Conservation (phyloP, 2,888 invertebrate genomes). For the Antitype chi region DNA sequence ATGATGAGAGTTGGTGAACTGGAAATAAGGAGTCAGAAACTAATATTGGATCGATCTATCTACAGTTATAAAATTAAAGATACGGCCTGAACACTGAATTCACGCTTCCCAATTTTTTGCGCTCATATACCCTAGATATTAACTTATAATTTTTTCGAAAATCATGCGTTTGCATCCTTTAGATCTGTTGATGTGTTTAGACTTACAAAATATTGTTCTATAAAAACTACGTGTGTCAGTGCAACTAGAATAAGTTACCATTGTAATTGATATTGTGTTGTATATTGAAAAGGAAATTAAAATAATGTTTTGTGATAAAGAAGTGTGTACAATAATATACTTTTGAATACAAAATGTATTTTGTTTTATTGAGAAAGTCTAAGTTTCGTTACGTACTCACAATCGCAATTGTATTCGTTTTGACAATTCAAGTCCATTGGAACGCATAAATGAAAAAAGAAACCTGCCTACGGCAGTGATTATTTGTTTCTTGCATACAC, state of each 20-base stretch:
- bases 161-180: not conserved
- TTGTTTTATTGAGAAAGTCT: conserved; percentile 27
- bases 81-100: not conserved
- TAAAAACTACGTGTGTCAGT: conserved; percentile 16
- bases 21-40: not conserved
- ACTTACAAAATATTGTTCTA: not conserved
- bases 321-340: conserved; percentile 60
- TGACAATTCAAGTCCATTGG: not conserved
- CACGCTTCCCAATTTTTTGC: not conserved
- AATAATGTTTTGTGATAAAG: conserved; percentile 57
- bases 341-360: conserved; percentile 46
- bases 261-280: conserved; percentile 25
- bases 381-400: not conserved
- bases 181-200: not conserved
- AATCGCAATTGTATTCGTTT: not conserved
- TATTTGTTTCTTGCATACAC: not conserved
- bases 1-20: not conserved
- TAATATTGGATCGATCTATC: not conserved
- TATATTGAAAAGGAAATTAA: conserved; percentile 24
- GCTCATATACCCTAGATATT: too few species aligned
- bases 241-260: conserved; percentile 57
- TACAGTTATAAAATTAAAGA: not conserved
- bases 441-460: not conserved
- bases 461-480: too few species aligned
- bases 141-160: too few species aligned